Evolutionary conservation across 2,797 vertebrate genomes (phyloP).

Genomic region (Potorous gilbertii): DNA sequence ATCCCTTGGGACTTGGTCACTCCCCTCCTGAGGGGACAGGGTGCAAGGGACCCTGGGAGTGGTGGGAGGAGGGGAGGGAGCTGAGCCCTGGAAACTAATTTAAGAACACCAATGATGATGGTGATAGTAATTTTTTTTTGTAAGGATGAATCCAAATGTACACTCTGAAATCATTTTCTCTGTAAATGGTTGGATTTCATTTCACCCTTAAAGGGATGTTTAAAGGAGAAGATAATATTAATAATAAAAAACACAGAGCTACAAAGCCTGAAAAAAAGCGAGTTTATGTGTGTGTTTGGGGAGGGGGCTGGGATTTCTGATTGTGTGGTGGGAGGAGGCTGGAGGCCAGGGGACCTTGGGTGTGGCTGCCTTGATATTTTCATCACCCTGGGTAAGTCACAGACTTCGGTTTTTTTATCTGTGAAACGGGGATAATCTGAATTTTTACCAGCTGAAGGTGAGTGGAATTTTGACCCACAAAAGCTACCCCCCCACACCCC

Average conservation of each 20-base stretch:
- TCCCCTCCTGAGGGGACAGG: constrained; percentile 40
- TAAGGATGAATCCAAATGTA: constrained; percentile 88
- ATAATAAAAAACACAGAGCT: constrained; percentile 80
- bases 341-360: neutral
- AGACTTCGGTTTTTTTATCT: neutral
- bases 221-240: constrained; percentile 86
- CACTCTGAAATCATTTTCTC: constrained; percentile 90
- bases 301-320: constrained; percentile 68
- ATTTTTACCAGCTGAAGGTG: neutral
- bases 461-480: too few species aligned
- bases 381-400: neutral
- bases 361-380: neutral
- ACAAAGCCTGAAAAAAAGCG: constrained; percentile 77
- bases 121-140: constrained; percentile 84
- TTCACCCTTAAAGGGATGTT: constrained; percentile 91
- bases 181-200: constrained; percentile 91
- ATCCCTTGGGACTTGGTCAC: neutral
- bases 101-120: constrained; percentile 77
- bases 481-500: neutral
- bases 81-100: constrained; percentile 80
- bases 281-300: constrained; percentile 19
- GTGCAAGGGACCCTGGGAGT: constrained; percentile 45
- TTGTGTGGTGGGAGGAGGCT: neutral
- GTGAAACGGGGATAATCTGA: neutral
- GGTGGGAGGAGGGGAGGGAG: constrained; percentile 60